A percentile compares a stretch with the other conserved stretches of the same genome.
These are phyloP conservation scores for Eupithecia dodoneata DNA, from an alignment of 2,888 invertebrate genomes.

Conservation along the genomic window DNA sequence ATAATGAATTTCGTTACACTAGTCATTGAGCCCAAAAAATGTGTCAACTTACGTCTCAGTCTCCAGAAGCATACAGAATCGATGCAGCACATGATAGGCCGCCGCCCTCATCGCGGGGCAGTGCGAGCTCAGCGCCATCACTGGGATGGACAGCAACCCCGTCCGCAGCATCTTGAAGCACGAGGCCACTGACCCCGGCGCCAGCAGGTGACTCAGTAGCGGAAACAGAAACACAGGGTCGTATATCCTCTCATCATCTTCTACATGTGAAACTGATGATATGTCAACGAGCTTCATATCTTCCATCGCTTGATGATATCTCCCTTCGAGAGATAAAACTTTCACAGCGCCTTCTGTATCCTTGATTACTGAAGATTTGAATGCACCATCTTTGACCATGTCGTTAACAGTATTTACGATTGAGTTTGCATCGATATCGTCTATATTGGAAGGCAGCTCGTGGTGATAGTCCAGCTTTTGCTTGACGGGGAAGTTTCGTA, in stretches of 20 bases:
- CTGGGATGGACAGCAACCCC: constrained; percentile 88
- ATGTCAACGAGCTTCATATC: constrained; percentile 55
- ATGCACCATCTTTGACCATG: constrained; percentile 54
- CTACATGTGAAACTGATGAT: constrained; percentile 55
- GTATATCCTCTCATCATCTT: constrained; percentile 83
- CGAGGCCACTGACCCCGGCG: constrained; percentile 89
- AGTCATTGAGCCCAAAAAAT: not conserved
- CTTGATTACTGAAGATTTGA: constrained; percentile 51
- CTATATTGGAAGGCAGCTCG: constrained; percentile 56
- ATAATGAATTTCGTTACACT: not conserved
- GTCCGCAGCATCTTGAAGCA: constrained; percentile 88
- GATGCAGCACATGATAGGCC: constrained; percentile 89
- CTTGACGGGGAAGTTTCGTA: constrained; percentile 88
- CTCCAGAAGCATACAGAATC: constrained; percentile 90
- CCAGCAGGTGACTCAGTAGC: constrained; percentile 88
- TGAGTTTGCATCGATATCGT: constrained; percentile 44
- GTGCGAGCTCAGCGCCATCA: constrained; percentile 88
- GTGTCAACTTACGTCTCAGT: constrained; percentile 83
- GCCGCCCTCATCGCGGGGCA: constrained; percentile 87
- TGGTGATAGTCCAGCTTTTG: constrained; percentile 82
- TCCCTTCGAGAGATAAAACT: constrained; percentile 53
- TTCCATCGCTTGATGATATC: constrained; percentile 51
- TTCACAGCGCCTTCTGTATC: constrained; percentile 58
- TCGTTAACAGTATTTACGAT: constrained; percentile 52
- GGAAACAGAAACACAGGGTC: constrained; percentile 94